Conservation (phyloP, 2,797 vertebrate genomes). For the Ispidina picta region DNA sequence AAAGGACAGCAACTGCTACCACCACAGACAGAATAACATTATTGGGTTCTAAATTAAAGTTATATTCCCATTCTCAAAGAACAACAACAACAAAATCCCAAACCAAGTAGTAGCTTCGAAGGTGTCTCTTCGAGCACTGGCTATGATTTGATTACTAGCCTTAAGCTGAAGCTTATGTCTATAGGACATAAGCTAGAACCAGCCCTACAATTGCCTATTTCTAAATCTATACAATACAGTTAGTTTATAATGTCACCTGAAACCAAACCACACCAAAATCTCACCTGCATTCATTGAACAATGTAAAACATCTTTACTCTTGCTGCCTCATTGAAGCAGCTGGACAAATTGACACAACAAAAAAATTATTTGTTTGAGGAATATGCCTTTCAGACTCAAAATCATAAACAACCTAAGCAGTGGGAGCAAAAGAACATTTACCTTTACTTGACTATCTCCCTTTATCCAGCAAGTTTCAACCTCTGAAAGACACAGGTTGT, state of each 20-base stretch:
- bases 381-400: neutral
- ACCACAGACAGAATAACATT: neutral
- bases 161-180: neutral
- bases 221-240: neutral
- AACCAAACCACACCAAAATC: neutral
- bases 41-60: neutral
- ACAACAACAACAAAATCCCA: too few species aligned
- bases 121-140: neutral
- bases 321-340: neutral
- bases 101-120: neutral
- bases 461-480: neutral
- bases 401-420: neutral
- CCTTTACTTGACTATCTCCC: neutral
- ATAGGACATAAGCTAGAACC: neutral
- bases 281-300: neutral
- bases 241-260: neutral
- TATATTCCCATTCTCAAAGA: neutral
- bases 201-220: neutral
- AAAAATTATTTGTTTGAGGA: neutral
- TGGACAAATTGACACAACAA: neutral
- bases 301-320: neutral
- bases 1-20: neutral
- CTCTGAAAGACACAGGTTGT: neutral
- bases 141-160: neutral
- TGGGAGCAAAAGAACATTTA: neutral